These are phyloP conservation scores for Troglohyphantes excavatus DNA, from an alignment of 2,888 invertebrate genomes.

Conservation along the genomic window DNA sequence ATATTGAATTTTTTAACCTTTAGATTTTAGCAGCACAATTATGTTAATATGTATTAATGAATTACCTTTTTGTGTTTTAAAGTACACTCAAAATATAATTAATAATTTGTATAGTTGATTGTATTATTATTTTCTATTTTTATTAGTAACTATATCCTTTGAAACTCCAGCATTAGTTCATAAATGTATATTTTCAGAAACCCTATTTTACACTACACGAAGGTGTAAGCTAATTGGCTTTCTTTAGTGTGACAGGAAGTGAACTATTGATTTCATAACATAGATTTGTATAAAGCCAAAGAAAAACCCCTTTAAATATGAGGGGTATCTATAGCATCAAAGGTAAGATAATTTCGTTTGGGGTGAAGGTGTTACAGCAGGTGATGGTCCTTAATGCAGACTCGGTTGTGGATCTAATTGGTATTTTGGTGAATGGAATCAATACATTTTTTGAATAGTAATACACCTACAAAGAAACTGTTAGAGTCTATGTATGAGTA, in stretches of 20 bases:
- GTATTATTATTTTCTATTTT: too few species aligned
- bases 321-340: slow-evolving; percentile 57
- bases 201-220: neutral
- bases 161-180: neutral
- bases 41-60: too few species aligned
- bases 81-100: too few species aligned
- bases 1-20: too few species aligned
- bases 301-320: slow-evolving; percentile 37
- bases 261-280: neutral
- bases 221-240: slow-evolving; percentile 11
- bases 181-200: neutral
- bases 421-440: neutral
- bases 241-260: neutral
- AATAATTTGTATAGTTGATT: too few species aligned
- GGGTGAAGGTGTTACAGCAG: slow-evolving; percentile 8
- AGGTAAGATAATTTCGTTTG: slow-evolving; percentile 37
- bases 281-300: slow-evolving; percentile 15
- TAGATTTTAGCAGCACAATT: too few species aligned
- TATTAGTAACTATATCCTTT: neutral
- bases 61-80: too few species aligned
- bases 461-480: too few species aligned
- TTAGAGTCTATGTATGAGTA: too few species aligned
- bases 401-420: neutral
- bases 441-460: too few species aligned
- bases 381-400: neutral